Evolutionary conservation across 2,797 vertebrate species (phyloP).

Genomic region (Etheostoma nigrum): DNA sequence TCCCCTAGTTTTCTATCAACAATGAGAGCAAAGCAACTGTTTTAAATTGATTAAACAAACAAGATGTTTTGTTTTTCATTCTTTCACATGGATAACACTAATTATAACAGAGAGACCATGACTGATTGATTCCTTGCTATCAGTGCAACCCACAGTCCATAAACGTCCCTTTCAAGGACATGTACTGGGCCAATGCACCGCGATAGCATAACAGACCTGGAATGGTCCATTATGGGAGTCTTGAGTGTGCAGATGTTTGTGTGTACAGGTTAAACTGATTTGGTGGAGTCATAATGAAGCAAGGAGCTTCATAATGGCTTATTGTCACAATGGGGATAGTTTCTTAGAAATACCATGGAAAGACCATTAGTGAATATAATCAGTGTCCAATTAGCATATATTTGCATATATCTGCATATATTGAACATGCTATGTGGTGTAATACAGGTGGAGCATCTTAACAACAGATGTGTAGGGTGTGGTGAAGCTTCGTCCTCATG

Average conservation of each 20-base stretch:
- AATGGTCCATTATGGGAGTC: conserved; percentile 15
- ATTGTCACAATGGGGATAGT: conserved; percentile 40
- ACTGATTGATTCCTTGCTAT: conserved; percentile 2
- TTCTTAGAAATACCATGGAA: conserved; percentile 34
- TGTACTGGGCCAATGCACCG: background rate
- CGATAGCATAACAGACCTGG: conserved; percentile 11
- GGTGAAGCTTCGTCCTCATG: conserved; percentile 3
- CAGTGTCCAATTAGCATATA: conserved; percentile 68
- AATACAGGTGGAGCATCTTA: conserved; percentile 27
- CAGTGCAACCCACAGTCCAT: conserved; percentile 15
- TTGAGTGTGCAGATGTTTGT: conserved; percentile 30
- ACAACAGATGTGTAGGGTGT: conserved; percentile 56
- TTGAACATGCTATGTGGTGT: conserved; percentile 14
- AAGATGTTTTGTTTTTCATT: background rate
- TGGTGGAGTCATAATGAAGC: conserved; percentile 10
- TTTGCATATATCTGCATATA: conserved; percentile 67
- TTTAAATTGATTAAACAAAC: too few relatives aligned
- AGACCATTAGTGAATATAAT: conserved; percentile 55
- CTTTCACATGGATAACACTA: background rate
- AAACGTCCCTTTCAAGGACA: conserved; percentile 20
- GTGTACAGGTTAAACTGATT: conserved; percentile 14
- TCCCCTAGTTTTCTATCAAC: background rate
- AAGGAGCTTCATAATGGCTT: conserved; percentile 27
- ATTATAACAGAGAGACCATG: background rate
- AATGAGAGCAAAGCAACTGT: too few relatives aligned